phyloP scores from a whole-genome alignment of 2,113 vertebrate species.

The Prolemur simus region DNA sequence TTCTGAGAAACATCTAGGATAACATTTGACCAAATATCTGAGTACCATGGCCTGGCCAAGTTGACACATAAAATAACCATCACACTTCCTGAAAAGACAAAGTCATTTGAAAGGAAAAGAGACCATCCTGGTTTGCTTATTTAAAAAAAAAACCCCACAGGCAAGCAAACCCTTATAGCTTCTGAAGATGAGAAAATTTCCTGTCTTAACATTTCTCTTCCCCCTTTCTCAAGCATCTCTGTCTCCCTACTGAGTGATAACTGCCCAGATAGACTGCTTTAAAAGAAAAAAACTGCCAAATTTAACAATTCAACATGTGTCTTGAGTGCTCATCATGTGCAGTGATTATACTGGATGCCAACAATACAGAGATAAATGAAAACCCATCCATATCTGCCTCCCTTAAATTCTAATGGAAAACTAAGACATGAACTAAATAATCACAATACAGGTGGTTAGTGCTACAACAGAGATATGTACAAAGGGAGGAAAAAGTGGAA shows the following conservation, averaged over 20 bases:
- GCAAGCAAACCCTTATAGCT: background rate
- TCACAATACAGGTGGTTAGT: background rate
- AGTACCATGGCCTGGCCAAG: background rate
- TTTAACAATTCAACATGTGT: background rate
- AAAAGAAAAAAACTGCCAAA: background rate
- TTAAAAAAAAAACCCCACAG: background rate
- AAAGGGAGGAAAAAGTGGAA: background rate
- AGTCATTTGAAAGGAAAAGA: background rate
- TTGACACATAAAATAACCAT: background rate
- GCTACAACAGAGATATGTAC: background rate
- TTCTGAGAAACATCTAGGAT: background rate
- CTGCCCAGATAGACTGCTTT: background rate
- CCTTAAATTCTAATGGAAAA: background rate
- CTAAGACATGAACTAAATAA: background rate
- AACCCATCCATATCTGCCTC: background rate
- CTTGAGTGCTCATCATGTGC: background rate
- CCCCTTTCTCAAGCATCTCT: background rate
- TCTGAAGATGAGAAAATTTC: background rate
- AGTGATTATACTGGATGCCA: background rate
- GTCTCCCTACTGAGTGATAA: background rate
- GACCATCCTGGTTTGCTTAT: background rate
- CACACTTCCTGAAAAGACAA: background rate
- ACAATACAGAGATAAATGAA: background rate
- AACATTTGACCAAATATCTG: background rate
- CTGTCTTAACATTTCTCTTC: background rate